Evolutionary conservation across 2,888 invertebrate species (phyloP), one percentile per base, ranked within the genome.

Genomic region (Heterodera filipjevi): DNA sequence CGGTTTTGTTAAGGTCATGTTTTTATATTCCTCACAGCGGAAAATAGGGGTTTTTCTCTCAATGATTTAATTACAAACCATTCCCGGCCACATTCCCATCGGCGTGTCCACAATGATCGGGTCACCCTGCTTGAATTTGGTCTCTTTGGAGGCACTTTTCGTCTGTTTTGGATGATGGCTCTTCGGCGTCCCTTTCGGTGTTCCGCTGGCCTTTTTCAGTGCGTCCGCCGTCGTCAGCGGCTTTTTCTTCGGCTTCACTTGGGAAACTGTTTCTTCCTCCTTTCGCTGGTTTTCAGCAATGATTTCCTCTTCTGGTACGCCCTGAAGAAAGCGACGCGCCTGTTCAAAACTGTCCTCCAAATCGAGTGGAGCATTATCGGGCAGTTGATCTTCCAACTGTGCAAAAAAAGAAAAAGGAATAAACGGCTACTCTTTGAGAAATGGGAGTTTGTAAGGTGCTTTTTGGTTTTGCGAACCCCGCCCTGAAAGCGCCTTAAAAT

Each of bases 31-130:
- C 0, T 6, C 14, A 22, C 6, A 0, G 53, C 16, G 53, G 49
- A 53, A 8, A 53, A 14, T 19, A 14, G 22, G 22, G 14, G 3
- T n/a, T n/a, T n/a, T n/a, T n/a, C n/a, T n/a, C n/a, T n/a, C n/a
- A n/a, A n/a, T n/a, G n/a, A n/a, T n/a, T n/a, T n/a, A 81, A 80
- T 77, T 39, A 79, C 77, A 14, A 71, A 77, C 77, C 53, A 77
- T 49, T 22, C 71, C 77, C 12, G 77, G 77, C 77, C 77, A 77
- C 77, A 77, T 77, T 12, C 77, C 77, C 39, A 71, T 71, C 30
- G 44, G 33, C 0, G 77, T 77, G 39, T 71, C 64, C 35, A 71
- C 77, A 33, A 77, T 71, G 19, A 77, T 33, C 35, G 77, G 49
- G 64, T 79, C 71, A 39, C 70, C 77, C 35, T 68, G 32, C n/a